Conservation (phyloP, 2,797 vertebrate genomes). For the Tapirus indicus region DNA sequence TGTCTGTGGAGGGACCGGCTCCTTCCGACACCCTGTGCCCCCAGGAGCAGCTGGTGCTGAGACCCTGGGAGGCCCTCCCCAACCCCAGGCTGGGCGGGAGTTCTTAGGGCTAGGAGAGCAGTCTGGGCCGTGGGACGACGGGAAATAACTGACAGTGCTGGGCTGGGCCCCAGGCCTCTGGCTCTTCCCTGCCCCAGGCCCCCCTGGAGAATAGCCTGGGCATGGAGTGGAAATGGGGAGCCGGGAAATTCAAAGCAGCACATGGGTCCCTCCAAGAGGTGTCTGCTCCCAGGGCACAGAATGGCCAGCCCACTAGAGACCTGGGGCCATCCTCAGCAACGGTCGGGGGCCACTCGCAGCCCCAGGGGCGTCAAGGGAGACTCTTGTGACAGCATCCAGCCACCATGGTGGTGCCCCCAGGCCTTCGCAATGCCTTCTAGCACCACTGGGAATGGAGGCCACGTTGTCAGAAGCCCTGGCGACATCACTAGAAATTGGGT, state of each 20-base stretch:
- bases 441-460: not conserved
- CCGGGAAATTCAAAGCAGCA: not conserved
- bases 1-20: not conserved
- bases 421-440: not conserved
- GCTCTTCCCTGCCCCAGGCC: not conserved
- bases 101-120: not conserved
- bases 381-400: not conserved
- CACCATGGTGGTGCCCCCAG: not conserved
- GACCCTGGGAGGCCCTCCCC: not conserved
- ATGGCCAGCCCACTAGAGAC: not conserved
- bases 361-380: constrained; percentile 15
- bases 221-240: not conserved
- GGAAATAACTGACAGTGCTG: not conserved
- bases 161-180: not conserved
- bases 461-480: not conserved
- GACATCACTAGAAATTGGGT: not conserved
- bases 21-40: not conserved
- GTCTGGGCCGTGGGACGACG: not conserved
- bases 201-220: not conserved
- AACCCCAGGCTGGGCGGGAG: not conserved
- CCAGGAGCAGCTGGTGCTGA: not conserved
- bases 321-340: not conserved
- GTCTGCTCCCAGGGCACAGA: not conserved
- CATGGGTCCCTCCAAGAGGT: not conserved
- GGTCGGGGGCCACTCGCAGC: not conserved